Conservation (phyloP, 2,888 invertebrate species). For the Tetranychus piercei region DNA sequence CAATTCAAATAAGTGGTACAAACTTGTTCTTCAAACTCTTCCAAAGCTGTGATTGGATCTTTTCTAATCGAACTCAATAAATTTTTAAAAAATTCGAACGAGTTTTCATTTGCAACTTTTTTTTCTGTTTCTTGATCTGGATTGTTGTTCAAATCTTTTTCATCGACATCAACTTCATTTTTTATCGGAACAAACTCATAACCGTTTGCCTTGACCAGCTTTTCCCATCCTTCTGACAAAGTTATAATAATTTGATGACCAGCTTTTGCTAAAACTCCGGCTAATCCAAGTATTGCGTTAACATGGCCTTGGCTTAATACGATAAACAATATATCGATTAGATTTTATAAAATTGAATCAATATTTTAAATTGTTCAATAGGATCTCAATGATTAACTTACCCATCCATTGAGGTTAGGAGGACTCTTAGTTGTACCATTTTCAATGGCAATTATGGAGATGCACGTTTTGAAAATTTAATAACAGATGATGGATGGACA, state of each 20-base stretch:
- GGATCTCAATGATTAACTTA: background rate
- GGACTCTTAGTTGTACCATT: background rate
- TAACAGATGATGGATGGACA: too few species aligned
- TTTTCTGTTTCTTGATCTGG: background rate
- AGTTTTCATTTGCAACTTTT: background rate
- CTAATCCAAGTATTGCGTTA: background rate
- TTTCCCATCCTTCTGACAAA: background rate
- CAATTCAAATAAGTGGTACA: background rate
- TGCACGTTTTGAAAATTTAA: background rate
- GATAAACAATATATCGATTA: background rate
- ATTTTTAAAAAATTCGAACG: background rate
- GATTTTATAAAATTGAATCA: background rate
- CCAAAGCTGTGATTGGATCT: background rate
- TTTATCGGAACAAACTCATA: background rate
- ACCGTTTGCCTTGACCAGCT: background rate
- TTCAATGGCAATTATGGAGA: background rate
- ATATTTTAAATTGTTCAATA: too few species aligned
- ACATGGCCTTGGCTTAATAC: background rate
- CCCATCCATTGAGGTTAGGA: background rate
- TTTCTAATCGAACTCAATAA: background rate
- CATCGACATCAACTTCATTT: background rate
- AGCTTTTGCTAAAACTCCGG: background rate
- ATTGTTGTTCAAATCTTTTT: background rate
- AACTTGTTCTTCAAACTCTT: background rate
- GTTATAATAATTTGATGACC: background rate